Conservation (phyloP, 2,888 invertebrate genomes). For the Kuschelorhynchus macadamiae region DNA sequence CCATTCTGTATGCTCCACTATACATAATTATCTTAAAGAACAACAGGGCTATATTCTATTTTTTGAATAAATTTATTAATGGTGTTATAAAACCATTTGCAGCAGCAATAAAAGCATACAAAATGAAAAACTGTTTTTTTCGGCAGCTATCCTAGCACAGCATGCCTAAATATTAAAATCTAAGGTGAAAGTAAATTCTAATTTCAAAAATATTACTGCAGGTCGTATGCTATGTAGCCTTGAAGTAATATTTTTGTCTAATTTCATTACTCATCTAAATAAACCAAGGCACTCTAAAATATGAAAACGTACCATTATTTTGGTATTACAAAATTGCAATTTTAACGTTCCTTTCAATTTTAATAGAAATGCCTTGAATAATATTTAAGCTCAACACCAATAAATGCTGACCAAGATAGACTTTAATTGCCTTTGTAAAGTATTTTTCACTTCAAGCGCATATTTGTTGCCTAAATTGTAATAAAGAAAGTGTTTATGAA, state of each 20-base stretch:
- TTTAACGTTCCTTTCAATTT: conserved; percentile 18
- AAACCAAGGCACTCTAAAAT: conserved; percentile 21
- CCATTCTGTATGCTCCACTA: conserved; percentile 66
- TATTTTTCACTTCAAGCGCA: too few relatives aligned
- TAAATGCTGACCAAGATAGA: too few relatives aligned
- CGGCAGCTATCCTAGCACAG: conserved; percentile 63
- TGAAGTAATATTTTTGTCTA: conserved; percentile 21
- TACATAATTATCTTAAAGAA: neutral
- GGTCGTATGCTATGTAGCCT: conserved; percentile 13
- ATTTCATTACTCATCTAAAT: conserved; percentile 12
- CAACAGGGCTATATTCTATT: neutral
- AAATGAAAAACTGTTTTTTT: conserved; percentile 58
- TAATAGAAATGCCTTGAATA: conserved; percentile 27
- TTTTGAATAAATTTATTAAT: neutral
- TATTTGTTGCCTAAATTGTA: too few relatives aligned
- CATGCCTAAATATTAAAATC: conserved; percentile 63
- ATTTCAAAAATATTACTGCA: conserved; percentile 61
- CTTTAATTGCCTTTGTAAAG: too few relatives aligned
- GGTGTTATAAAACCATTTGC: conserved; percentile 6
- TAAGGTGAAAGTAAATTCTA: conserved; percentile 48
- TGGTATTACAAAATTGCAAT: conserved; percentile 28
- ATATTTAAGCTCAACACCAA: conserved; percentile 39
- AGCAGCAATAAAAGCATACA: conserved; percentile 62
- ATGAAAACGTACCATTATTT: conserved; percentile 39
- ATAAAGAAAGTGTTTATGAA: too few relatives aligned